Percentiles rank a stretch among this genome's conserved stretches.
These are phyloP conservation scores for Distichodus sexfasciatus DNA, from an alignment of 2,797 vertebrate species.

Conservation along the genomic window DNA sequence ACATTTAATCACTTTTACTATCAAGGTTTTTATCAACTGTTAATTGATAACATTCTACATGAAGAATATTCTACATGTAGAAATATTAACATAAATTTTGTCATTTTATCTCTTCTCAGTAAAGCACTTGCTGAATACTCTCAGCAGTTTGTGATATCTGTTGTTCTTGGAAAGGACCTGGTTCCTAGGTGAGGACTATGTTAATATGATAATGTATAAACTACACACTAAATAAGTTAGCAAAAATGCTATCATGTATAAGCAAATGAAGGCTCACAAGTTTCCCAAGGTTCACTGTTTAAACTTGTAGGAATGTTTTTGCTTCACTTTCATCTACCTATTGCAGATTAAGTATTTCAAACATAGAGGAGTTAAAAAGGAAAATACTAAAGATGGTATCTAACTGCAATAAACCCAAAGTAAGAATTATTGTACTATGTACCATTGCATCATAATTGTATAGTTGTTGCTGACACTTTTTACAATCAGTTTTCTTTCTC, in stretches of 20 bases:
- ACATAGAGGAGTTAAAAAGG: constrained; percentile 92
- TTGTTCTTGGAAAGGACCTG: constrained; percentile 92
- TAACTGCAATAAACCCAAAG: constrained; percentile 93
- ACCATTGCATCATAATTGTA: neutral
- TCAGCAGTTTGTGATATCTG: constrained; percentile 86
- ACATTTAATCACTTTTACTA: neutral
- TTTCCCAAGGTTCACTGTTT: too few species aligned
- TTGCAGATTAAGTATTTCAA: constrained; percentile 89
- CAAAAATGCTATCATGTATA: too few species aligned
- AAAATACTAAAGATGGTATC: constrained; percentile 89
- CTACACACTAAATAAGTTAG: neutral
- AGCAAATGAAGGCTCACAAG: too few species aligned
- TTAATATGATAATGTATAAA: neutral
- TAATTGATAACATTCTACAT: neutral
- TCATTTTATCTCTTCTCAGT: constrained; percentile 63
- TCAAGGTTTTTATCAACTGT: neutral
- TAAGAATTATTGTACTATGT: constrained; percentile 60
- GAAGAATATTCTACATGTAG: neutral
- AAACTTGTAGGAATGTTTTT: neutral
- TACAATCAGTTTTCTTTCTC: rapidly evolving
- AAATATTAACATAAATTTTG: neutral
- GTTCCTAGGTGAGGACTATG: constrained; percentile 85
- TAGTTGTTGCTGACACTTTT: neutral
- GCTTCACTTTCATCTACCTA: neutral
- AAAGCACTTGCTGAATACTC: constrained; percentile 91